Evolutionary conservation across 2,113 vertebrate species (phyloP), one percentile per base, ranked within the genome.

Genomic region (Corydoras maculifer): DNA sequence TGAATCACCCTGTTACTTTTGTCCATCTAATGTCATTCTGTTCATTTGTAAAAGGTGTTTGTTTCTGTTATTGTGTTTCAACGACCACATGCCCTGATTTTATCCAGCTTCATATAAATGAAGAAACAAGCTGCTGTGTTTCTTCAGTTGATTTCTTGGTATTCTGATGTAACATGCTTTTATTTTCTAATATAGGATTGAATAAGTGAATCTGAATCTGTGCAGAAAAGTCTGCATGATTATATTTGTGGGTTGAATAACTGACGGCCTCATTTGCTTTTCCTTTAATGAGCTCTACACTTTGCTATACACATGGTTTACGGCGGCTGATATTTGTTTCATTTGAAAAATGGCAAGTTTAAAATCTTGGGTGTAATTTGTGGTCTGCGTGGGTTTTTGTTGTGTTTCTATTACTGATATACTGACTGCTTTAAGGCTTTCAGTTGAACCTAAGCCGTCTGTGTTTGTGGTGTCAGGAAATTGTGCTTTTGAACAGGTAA

Each of bases 401-500:
- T 65, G 58, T 65, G 49, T 43, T 35, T 66, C 67, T 12, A 66
- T 63, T 62, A 58, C 49, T 64, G 18, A 25, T 14, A 65, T 25
- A 12, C 48, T 55, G 59, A 58, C 50, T 69, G 61, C 31, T 49
- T 48, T 69, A 62, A 70, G 63, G 68, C 68, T 78, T 71, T 78
- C 72, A 8, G 18, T 74, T 57, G 65, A 78, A 59, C 68, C 58
- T 70, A 74, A 73, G 67, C 72, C 13, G 59, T 51, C 31, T 32
- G 54, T 60, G 58, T 25, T 58, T 57, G 59, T 5, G 12, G 7
- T 43, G 69, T 51, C 77, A 53, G 66, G 77, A 75, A 78, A 72
- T 49, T 72, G 10, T 65, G 77, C 72, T 68, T 58, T 67, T 10
- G 74, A 78, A 78, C 58, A 53, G 63, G 72, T 74, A 65, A 68